These are phyloP conservation scores for Hecatera dysodea DNA, from an alignment of 2,888 invertebrate species.

Conservation along the genomic window DNA sequence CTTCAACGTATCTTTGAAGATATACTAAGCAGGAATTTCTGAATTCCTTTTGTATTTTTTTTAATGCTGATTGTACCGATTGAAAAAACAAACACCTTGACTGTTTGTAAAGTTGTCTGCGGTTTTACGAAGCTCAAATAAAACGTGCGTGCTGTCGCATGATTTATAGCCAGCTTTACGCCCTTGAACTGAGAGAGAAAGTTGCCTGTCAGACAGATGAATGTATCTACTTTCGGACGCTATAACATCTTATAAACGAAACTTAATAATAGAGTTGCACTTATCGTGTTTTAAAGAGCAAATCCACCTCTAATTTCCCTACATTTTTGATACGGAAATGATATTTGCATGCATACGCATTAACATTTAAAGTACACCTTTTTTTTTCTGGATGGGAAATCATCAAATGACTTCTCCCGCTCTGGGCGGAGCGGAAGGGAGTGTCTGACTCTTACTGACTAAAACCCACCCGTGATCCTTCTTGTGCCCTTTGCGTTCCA, in stretches of 20 bases:
- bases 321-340: too few relatives aligned
- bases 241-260: constrained; percentile 7
- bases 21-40: background rate
- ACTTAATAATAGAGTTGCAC: background rate
- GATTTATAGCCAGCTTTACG: constrained; percentile 40
- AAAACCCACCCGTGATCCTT: too few relatives aligned
- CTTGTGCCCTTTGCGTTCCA: too few relatives aligned
- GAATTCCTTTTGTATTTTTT: background rate
- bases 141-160: constrained; percentile 11
- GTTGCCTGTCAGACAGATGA: constrained; percentile 36
- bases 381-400: too few relatives aligned
- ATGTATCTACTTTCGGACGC: constrained; percentile 25
- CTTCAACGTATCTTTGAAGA: background rate
- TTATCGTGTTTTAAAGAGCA: too few relatives aligned
- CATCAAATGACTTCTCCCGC: too few relatives aligned
- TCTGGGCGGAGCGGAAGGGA: too few relatives aligned
- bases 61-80: background rate
- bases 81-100: background rate
- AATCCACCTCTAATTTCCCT: too few relatives aligned
- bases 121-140: background rate
- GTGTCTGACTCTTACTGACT: too few relatives aligned
- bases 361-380: too few relatives aligned
- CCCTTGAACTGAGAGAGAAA: constrained; percentile 64
- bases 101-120: background rate
- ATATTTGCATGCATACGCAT: too few relatives aligned